Base-by-base conservation (phyloP, 1,140 invertebrate genomes). In the Antheraea pernyi region DNA sequence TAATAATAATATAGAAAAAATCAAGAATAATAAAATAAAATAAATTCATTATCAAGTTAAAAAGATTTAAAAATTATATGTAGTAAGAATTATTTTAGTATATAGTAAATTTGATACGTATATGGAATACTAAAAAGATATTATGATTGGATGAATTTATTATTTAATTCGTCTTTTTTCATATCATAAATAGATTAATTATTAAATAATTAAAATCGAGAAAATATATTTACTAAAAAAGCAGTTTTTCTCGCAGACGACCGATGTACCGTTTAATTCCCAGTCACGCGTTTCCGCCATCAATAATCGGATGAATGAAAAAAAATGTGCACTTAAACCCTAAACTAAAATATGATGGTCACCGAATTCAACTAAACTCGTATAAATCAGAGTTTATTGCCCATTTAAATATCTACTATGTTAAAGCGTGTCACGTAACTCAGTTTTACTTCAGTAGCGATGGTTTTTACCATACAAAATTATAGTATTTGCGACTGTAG, bases 351-450 rank as follows among this genome's bases (percentile, higher is more conserved):
- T 71, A 70, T 67, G 70, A 62, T 62, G 60, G 69, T 19, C 37
- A 60, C 53, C 70, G 74, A 73, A 70, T 79, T 18, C 53, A 68
- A 72, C 70, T 64, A 64, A 72, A 75, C 66, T 73, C 66, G 18
- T 66, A 80, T 80, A 80, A 80, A 80, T 80, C 78, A 77, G 72
- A 71, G 72, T 72, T 80, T 80, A 80, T 80, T 66, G 76, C 72
- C 75, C 75, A 76, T 80, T 80, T 76, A 80, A 80, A 77, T 77
- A 80, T 77, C 73, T 77, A 80, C 71, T 75, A 70, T 53, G 71
- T 64, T 72, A 72, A 74, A 73, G 75, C 53, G 69, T 59, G 77
- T 73, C 75, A 77, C 73, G 75, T 77, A 69, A 79, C 67, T 77
- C 65, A 76, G 78, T 77, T 76, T 68, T 71, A 58, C 65, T 72